Percentiles rank a stretch among this genome's conserved stretches.
Conservation (phyloP, 2,888 invertebrate genomes). For the Lamellibrachia columna region DNA sequence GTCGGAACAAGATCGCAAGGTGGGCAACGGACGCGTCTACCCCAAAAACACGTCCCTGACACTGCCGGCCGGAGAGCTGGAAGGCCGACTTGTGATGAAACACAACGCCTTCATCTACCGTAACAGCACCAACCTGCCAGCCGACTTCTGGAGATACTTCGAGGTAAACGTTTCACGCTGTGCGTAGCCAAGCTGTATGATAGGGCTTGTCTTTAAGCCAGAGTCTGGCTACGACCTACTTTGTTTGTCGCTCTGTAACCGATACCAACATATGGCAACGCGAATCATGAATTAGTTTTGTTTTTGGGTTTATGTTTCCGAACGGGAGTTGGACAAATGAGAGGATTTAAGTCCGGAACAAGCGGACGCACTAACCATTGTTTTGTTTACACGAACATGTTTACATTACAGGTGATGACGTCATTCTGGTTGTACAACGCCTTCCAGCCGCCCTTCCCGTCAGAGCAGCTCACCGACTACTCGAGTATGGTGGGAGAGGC, state of each 20-base stretch:
- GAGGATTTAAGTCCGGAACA: too few relatives aligned
- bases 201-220: neutral
- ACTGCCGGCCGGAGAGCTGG: slow-evolving; percentile 6
- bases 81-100: slow-evolving; percentile 39
- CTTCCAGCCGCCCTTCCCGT: slow-evolving; percentile 13
- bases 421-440: slow-evolving; percentile 37
- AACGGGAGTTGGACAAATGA: too few relatives aligned
- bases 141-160: slow-evolving; percentile 48
- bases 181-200: neutral
- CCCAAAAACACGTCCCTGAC: neutral
- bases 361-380: too few relatives aligned
- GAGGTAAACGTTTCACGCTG: slow-evolving; percentile 43
- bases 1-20: neutral
- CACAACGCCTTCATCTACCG: slow-evolving; percentile 43
- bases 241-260: neutral
- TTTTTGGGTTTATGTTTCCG: too few relatives aligned
- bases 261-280: neutral
- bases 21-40: neutral
- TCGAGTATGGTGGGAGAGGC: slow-evolving; percentile 26
- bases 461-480: slow-evolving; percentile 13
- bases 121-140: slow-evolving; percentile 32
- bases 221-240: neutral
- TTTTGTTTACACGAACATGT: neutral
- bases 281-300: too few relatives aligned
- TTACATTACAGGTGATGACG: slow-evolving; percentile 26